Base-by-base conservation (phyloP, 2,888 invertebrate species). In the Troglohyphantes excavatus region DNA sequence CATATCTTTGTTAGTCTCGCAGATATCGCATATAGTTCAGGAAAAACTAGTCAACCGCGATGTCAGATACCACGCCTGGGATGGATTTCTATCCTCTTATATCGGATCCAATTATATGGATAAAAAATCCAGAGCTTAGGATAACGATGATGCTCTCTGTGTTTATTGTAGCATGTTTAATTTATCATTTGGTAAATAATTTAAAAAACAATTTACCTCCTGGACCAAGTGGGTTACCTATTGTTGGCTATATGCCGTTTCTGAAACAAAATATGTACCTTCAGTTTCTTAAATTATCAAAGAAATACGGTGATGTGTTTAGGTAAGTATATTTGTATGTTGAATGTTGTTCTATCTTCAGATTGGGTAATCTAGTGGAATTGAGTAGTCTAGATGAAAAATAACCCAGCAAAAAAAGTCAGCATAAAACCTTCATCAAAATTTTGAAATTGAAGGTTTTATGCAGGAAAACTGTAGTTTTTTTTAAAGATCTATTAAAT, bases 251-350 rank as follows among this genome's bases (percentile, higher is more conserved):
- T 29, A n/a, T 68, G n/a, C 68, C 68, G 6, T 68, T 68, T 33
- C 5, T 68, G 33, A 29, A 19, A 19, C 6, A 68, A 19, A 33
- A 68, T 33, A 19, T 26, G 2, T 29, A 29, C n/a, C n/a, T 68
- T 17, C 29, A 68, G 27, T 68, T 68, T 2, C 13, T 23, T 63
- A 81, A 91, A 68, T 43, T 91, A 17, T 59, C 75, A 9, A 21
- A 90, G 59, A 90, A 83, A 61, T 91, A 91, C 84, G 91, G 92
- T n/a, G 78, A 75, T 23, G 75, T 92, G 63, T 90, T 90, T 86
- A 87, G 90, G 91, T 91, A 78, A 53, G 53, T 53, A n/a, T 76
- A 67, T 46, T 29, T 46, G 53, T 53, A n/a, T 53, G 17, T n/a
- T 53, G 17, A 9, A 6, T 33, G 33, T 33, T 33, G 9, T 6